phyloP scores from a whole-genome alignment of 2,888 invertebrate species.

The Macroteleia sp. region DNA sequence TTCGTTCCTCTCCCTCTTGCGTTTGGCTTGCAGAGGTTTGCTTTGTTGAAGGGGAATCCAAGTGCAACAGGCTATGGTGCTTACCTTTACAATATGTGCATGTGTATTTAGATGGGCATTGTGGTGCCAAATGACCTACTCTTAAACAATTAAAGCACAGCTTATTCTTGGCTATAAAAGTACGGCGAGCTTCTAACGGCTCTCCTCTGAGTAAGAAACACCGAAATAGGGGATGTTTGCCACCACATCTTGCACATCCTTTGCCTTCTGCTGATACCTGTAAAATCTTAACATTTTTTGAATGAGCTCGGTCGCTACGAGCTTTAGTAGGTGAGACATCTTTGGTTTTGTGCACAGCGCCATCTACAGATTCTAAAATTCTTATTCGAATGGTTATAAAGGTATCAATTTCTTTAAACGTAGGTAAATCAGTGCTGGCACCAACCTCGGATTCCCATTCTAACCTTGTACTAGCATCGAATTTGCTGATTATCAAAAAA shows the following conservation, averaged over 20 bases:
- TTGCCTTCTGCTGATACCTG: background rate
- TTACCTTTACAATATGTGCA: too few species aligned
- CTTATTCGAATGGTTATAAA: constrained; percentile 11
- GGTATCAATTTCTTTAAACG: constrained; percentile 1
- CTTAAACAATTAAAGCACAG: too few species aligned
- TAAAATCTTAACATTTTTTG: too few species aligned
- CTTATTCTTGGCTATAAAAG: too few species aligned
- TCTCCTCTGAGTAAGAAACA: background rate
- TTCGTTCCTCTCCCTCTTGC: too few species aligned
- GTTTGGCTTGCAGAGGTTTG: too few species aligned
- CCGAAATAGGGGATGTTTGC: background rate
- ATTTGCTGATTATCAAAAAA: background rate
- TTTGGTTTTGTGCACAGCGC: background rate
- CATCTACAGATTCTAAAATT: background rate
- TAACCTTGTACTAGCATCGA: background rate
- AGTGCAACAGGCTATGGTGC: too few species aligned
- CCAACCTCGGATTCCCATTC: constrained; percentile 7
- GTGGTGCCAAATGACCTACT: too few species aligned
- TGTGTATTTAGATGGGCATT: too few species aligned
- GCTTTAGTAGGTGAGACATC: too few species aligned
- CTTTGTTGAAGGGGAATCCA: too few species aligned
- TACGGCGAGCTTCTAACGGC: background rate
- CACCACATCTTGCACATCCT: background rate
- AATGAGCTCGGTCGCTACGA: too few species aligned
- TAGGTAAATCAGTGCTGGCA: background rate